Conservation (phyloP, 2,113 vertebrate species). For the Caretta caretta region DNA sequence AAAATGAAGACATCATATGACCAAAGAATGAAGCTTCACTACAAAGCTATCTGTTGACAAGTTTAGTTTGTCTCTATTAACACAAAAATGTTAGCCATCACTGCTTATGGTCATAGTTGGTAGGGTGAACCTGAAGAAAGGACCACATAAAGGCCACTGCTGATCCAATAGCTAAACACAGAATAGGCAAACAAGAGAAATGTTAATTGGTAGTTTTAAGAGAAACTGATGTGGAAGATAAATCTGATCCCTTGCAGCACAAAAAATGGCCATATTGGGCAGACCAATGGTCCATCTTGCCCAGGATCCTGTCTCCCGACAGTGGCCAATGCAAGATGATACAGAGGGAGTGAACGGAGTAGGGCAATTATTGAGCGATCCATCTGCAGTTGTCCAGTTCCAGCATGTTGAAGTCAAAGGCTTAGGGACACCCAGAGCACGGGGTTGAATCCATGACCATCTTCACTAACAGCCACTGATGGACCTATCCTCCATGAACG, state of each 20-base stretch:
- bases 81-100: background rate
- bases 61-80: background rate
- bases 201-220: background rate
- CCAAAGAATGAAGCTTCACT: background rate
- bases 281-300: too few species aligned
- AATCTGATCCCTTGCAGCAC: background rate
- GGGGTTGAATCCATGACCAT: too few species aligned
- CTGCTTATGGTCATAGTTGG: background rate
- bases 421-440: too few species aligned
- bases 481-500: too few species aligned
- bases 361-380: too few species aligned
- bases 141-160: background rate
- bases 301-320: too few species aligned
- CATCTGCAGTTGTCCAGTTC: too few species aligned
- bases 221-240: background rate
- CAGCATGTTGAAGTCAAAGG: too few species aligned
- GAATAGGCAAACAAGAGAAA: slow-evolving; percentile 43
- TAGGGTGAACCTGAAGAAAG: slow-evolving; percentile 48
- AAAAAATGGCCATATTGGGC: too few species aligned
- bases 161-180: slow-evolving; percentile 41
- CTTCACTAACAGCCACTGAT: too few species aligned
- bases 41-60: background rate
- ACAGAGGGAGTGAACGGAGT: too few species aligned
- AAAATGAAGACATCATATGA: background rate
- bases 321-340: too few species aligned